Evolutionary conservation across 2,888 invertebrate species (phyloP).

Genomic region (Stenodema calcarata): DNA sequence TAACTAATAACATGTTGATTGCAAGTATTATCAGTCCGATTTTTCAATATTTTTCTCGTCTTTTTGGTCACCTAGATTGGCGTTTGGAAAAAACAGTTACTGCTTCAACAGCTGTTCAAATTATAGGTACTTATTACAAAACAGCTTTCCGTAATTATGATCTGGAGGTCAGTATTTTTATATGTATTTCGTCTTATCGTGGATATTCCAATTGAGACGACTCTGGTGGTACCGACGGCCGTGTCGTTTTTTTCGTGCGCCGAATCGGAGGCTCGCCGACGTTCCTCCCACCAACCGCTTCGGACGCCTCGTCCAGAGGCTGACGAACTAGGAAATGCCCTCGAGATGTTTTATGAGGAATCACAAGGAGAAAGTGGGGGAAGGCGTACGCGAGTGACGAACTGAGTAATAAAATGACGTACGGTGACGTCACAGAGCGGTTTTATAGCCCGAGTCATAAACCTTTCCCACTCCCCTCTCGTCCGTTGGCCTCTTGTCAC

Average conservation of each 20-base stretch:
- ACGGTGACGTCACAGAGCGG: slow-evolving; percentile 45
- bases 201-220: too few relatives aligned
- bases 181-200: too few relatives aligned
- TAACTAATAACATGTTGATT: too few relatives aligned
- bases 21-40: too few relatives aligned
- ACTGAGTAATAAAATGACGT: slow-evolving; percentile 42
- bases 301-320: background rate
- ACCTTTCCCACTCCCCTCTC: slow-evolving; percentile 18
- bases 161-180: too few relatives aligned
- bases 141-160: too few relatives aligned
- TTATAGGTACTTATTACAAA: too few relatives aligned
- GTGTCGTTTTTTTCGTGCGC: background rate
- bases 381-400: slow-evolving; percentile 4
- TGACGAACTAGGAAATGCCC: background rate
- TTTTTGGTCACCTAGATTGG: too few relatives aligned
- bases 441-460: slow-evolving; percentile 44
- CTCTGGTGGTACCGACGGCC: too few relatives aligned
- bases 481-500: slow-evolving; percentile 18
- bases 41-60: too few relatives aligned
- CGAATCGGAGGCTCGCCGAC: background rate
- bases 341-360: background rate
- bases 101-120: too few relatives aligned
- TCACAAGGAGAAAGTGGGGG: background rate
- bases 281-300: background rate
- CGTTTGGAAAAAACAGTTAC: too few relatives aligned